These are phyloP conservation scores for Helobdella robusta DNA, from an alignment of 2,888 invertebrate species.

Conservation along the genomic window DNA sequence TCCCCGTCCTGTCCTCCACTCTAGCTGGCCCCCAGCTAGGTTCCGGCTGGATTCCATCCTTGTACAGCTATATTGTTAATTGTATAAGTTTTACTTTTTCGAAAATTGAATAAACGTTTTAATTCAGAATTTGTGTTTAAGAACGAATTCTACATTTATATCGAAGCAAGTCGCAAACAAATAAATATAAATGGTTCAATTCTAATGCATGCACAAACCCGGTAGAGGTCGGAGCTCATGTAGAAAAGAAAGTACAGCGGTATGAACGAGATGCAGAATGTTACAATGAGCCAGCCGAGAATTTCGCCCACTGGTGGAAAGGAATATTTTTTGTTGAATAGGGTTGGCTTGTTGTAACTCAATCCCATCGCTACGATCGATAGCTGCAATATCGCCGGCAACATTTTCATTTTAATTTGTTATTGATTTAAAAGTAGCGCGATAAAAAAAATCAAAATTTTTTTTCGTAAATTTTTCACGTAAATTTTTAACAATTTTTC, in stretches of 20 bases:
- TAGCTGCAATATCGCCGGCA: conserved; percentile 33
- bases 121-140: too few species aligned
- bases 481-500: too few species aligned
- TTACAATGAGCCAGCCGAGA: conserved; percentile 32
- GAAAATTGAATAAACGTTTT: too few species aligned
- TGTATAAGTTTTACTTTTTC: too few species aligned
- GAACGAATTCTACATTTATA: neutral
- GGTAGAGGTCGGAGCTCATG: conserved; percentile 33
- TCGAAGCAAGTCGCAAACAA: neutral
- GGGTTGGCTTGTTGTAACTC: conserved; percentile 37
- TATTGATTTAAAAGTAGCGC: neutral
- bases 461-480: too few species aligned
- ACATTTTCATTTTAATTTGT: neutral
- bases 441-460: too few species aligned
- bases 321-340: conserved; percentile 34
- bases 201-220: conserved; percentile 23
- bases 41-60: conserved; percentile 38
- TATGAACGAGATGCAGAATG: conserved; percentile 26
- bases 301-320: conserved; percentile 31
- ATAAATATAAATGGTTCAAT: conserved; percentile 1
- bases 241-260: conserved; percentile 38
- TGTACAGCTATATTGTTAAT: conserved; percentile 40
- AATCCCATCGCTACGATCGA: conserved; percentile 40
- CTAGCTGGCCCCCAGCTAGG: conserved; percentile 44
- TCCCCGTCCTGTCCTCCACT: conserved; percentile 19